Percentiles rank a stretch among this genome's conserved stretches.
Conservation (phyloP, 2,888 invertebrate genomes). For the Sabatieria punctata region DNA sequence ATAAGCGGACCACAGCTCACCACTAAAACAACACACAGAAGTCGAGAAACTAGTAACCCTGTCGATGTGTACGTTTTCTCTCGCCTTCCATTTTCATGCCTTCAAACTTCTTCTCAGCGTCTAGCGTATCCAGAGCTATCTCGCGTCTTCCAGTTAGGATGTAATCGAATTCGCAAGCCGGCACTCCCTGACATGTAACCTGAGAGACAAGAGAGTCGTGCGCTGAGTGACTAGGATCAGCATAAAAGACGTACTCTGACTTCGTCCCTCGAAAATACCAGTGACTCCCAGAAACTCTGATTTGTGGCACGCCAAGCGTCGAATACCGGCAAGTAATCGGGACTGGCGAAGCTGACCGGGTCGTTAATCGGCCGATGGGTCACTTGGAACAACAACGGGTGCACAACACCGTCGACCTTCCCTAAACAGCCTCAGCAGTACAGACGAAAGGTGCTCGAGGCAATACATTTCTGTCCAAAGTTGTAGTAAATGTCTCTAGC, state of each 20-base stretch:
- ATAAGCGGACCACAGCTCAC: conserved; percentile 19
- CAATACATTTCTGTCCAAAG: conserved; percentile 8
- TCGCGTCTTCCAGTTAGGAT: conserved; percentile 17
- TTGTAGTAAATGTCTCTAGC: conserved; percentile 2
- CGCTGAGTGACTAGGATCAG: too few species aligned
- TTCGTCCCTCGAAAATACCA: conserved; percentile 17
- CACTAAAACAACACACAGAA: conserved; percentile 9
- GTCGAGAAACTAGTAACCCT: neutral
- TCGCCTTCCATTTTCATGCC: conserved; percentile 7
- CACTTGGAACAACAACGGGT: conserved; percentile 9
- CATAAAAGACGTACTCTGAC: conserved; percentile 10
- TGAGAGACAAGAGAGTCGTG: too few species aligned
- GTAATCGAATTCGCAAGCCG: conserved; percentile 18
- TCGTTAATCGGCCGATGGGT: conserved; percentile 7
- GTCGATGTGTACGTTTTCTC: conserved; percentile 1
- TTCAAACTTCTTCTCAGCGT: conserved; percentile 11
- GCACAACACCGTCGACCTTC: conserved; percentile 2
- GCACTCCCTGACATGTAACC: conserved; percentile 13
- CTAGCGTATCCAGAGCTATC: conserved; percentile 17
- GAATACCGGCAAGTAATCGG: conserved; percentile 14
- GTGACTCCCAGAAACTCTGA: conserved; percentile 7
- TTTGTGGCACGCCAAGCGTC: conserved; percentile 13
- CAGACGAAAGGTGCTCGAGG: too few species aligned
- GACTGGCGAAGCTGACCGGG: conserved; percentile 12
- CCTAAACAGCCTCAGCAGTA: too few species aligned